Base-by-base conservation (phyloP, 2,888 invertebrate species). In the Nemotelus pantherinus region DNA sequence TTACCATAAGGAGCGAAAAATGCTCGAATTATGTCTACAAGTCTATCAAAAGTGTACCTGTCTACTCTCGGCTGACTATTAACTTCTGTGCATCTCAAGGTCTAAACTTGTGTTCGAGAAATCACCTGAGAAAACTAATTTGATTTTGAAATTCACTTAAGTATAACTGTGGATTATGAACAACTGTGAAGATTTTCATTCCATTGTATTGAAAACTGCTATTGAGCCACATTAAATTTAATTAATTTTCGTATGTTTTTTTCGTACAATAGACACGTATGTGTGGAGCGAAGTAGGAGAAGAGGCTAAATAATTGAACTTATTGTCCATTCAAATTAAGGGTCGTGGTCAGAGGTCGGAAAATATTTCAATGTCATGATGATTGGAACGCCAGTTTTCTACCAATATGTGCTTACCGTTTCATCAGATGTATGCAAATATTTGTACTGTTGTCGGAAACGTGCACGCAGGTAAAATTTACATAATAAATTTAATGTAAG, bases 1-100 rank as follows among this genome's bases (percentile, higher is more conserved):
- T 50, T 68, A 68, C 68, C 68, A 68, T 50, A 68, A 68, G 68
- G 7, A 50, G 68, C 68, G 68, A 68, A 68, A 50, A 68, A 50
- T 43, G 39, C 48, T 68, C 50, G 9, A 68, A 68, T 50, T 48
- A 68, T 50, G 25, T 68, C 50, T 68, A 68, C 68, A 68, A 47
- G 65, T 45, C 65, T 10, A 65, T 65, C 48, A 65, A 65, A n/a
- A 65, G 41, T n/a, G 25, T 68, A 43, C 47, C 25, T 63, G 50
- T 53, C 41, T 68, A n/a, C 50, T n/a, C 41, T 48, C 48, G 50
- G 50, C n/a, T 68, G 9, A 50, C 5, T 39, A 43, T 68, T 53
- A n/a, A 41, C 39, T 63, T 57, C 9, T 63, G 63, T 9, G 39
- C 7, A 43, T 5, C 4, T 43, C 63, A 63, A 63, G 63, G 63